These are phyloP conservation scores for Emys orbicularis DNA, from an alignment of 2,797 vertebrate species.

Conservation along the genomic window DNA sequence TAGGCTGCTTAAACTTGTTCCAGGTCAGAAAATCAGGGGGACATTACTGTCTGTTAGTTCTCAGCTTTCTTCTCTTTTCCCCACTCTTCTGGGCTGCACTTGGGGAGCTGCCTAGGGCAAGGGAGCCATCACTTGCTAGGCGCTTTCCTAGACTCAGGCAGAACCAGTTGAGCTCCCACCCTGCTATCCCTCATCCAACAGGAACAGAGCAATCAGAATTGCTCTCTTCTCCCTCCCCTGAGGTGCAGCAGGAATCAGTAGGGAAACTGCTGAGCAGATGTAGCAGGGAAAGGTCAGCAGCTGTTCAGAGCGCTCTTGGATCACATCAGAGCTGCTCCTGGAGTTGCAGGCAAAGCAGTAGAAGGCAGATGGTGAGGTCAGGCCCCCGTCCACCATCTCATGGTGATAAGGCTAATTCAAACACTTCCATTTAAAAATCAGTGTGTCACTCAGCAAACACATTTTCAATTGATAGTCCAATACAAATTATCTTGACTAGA, in stretches of 20 bases:
- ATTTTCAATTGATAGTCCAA: neutral
- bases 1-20: neutral
- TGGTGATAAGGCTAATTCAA: conserved; percentile 21
- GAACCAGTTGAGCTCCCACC: neutral
- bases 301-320: conserved; percentile 43
- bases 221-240: neutral
- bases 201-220: neutral
- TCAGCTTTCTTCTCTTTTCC: neutral
- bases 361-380: conserved; percentile 36
- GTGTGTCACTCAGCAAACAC: neutral
- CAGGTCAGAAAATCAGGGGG: neutral
- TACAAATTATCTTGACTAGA: conserved; percentile 24
- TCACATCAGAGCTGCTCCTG: neutral
- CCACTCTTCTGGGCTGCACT: neutral
- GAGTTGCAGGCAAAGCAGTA: neutral
- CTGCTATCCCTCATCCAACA: neutral
- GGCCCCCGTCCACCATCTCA: neutral
- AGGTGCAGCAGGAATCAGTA: neutral
- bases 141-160: neutral
- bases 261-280: neutral
- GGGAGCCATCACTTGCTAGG: neutral
- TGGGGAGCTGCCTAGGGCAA: neutral
- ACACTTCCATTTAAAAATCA: conserved; percentile 14
- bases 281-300: conserved; percentile 64
- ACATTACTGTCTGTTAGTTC: neutral